Evolutionary conservation across 2,888 invertebrate species (phyloP), one percentile per base, ranked within the genome.

Genomic region (Philonicus albiceps): DNA sequence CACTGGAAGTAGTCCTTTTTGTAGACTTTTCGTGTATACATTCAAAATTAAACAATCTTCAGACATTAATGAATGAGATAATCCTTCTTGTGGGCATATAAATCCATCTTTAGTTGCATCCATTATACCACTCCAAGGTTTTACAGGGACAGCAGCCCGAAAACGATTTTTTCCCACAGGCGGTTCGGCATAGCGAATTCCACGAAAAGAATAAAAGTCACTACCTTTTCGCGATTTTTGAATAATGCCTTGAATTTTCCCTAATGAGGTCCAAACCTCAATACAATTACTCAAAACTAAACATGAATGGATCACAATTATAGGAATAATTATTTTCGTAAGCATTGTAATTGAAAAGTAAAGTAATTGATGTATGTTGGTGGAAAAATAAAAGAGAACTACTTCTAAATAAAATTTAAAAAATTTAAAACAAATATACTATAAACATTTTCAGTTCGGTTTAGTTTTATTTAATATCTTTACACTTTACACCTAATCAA

Each of bases 21-120:
- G 86, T 0, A 91, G 31, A 22, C 89, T 89, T 16, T 86, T 89
- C 0, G 90, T 93, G 88, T 94, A 95, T 0, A 95, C 94, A 88
- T 95, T 95, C 83, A 95, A 89, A 19, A 93, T 92, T 1, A 95
- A 93, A 89, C 95, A 95, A 90, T 95, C 95, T 89, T 95, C 95
- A 37, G 94, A 93, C 11, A 43, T 7, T 43, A 40, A 11, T n/a
- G 22, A 27, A 22, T 27, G 22, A 11, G 49, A 11, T 30, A 43
- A 22, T n/a, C 90, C 81, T n/a, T 27, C 74, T 85, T 91, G 91
- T 0, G 90, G 90, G 75, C 93, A 93, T 1, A 91, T 88, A 6
- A 91, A 90, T 16, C 92, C 92, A 88, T 93, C 93, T 43, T 90
- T 86, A 0, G 92, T 91, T 2, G 92, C 93, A 86, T 93, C 91